These are phyloP conservation scores for Choloepus didactylus DNA, from an alignment of 2,797 vertebrate species.

Conservation along the genomic window DNA sequence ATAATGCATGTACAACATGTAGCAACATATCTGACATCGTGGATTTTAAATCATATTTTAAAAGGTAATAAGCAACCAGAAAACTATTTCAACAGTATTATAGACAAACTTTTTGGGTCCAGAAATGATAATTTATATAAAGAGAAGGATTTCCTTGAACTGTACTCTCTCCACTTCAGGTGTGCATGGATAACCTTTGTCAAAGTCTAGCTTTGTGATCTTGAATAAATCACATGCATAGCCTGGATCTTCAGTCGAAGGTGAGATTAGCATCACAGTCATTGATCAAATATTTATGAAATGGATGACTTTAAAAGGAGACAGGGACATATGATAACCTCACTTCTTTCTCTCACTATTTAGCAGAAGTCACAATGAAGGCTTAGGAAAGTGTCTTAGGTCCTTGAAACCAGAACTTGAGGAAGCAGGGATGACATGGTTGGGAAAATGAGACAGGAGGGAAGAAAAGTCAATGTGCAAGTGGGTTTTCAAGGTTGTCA, in stretches of 20 bases:
- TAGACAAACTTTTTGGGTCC: background rate
- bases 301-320: background rate
- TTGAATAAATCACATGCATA: background rate
- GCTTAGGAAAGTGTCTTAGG: background rate
- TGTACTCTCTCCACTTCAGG: background rate
- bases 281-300: slow-evolving; percentile 24
- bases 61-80: background rate
- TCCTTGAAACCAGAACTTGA: background rate
- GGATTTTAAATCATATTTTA: background rate
- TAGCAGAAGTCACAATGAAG: background rate
- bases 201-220: slow-evolving; percentile 32
- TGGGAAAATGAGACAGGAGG: background rate
- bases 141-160: background rate
- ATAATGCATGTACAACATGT: background rate
- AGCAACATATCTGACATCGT: background rate
- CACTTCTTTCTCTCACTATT: background rate
- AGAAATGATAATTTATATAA: background rate
- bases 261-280: background rate
- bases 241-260: background rate
- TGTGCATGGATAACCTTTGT: background rate
- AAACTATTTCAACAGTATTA: background rate
- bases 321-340: background rate
- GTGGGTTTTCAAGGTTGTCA: background rate
- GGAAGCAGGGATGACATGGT: background rate
- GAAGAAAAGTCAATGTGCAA: background rate